Evolutionary conservation across 2,888 invertebrate genomes (phyloP).

Genomic region (Dascillus cervinus): DNA sequence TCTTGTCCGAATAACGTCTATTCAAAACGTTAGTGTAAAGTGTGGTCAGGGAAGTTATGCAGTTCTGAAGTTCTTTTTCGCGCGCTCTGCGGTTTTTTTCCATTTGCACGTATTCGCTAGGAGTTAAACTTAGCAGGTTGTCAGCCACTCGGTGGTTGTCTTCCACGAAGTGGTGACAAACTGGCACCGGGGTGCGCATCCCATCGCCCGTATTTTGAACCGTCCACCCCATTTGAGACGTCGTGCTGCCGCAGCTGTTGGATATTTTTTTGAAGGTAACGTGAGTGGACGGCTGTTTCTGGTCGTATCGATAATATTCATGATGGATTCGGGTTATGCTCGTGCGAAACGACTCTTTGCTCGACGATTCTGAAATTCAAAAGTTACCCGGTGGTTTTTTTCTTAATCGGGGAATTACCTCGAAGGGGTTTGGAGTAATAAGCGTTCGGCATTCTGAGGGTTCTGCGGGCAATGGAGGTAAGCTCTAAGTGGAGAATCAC

Average conservation of each 20-base stretch:
- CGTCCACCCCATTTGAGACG: constrained; percentile 14
- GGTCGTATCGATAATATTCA: constrained; percentile 14
- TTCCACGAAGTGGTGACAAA: background rate
- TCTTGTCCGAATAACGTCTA: constrained; percentile 23
- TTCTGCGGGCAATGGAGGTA: constrained; percentile 20
- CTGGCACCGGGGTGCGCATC: background rate
- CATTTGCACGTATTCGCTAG: constrained; percentile 31
- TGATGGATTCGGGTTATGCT: constrained; percentile 15
- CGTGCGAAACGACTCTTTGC: constrained; percentile 17
- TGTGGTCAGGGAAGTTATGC: constrained; percentile 32
- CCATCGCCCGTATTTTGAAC: constrained; percentile 1
- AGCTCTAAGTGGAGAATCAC: constrained; percentile 27
- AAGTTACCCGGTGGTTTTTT: no score
- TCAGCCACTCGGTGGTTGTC: constrained; percentile 16
- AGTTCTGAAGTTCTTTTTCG: constrained; percentile 27
- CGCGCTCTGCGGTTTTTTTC: constrained; percentile 30
- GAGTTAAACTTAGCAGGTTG: constrained; percentile 27
- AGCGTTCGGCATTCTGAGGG: constrained; percentile 14
- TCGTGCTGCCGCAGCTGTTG: constrained; percentile 9
- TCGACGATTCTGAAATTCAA: constrained; percentile 2
- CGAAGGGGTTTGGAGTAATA: constrained; percentile 11
- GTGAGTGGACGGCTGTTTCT: constrained; percentile 11
- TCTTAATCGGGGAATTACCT: constrained; percentile 19
- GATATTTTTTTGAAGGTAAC: constrained; percentile 11
- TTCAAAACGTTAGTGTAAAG: constrained; percentile 26